Evolutionary conservation across 2,888 invertebrate species (phyloP).

Genomic region (Ganaspis brasiliensis): DNA sequence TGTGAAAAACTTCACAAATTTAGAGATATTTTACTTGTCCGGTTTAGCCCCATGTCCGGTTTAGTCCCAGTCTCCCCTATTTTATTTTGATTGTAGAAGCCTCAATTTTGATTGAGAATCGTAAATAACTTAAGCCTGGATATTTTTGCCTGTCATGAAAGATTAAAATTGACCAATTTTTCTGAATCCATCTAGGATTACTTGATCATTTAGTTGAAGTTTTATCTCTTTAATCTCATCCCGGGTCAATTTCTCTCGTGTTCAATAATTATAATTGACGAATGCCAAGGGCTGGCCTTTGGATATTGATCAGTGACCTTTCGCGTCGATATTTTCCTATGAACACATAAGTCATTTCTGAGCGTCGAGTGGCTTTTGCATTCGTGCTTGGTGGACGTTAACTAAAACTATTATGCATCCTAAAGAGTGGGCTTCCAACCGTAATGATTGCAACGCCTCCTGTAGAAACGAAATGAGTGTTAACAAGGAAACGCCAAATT

Average conservation of each 20-base stretch:
- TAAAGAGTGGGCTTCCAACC: conserved; percentile 36
- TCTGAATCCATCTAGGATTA: not conserved
- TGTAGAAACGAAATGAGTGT: conserved; percentile 30
- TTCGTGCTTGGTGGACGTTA: conserved; percentile 13
- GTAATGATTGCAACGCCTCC: conserved; percentile 6
- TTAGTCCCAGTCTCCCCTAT: no score
- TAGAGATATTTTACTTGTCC: no score
- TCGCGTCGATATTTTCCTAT: conserved; percentile 50
- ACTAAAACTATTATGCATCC: conserved; percentile 10
- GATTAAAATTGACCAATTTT: no score
- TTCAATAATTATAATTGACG: conserved; percentile 16
- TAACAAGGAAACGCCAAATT: conserved; percentile 62
- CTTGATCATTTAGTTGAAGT: not conserved
- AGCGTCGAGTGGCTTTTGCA: conserved; percentile 34
- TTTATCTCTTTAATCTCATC: not conserved
- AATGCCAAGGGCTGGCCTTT: conserved; percentile 59
- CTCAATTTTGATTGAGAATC: no score
- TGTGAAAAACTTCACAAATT: no score
- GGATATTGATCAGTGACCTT: conserved; percentile 46
- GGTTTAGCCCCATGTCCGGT: no score
- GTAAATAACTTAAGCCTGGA: no score
- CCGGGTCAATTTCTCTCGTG: not conserved
- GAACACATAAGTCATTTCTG: conserved; percentile 45
- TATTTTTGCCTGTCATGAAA: no score
- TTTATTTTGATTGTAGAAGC: no score